Base-by-base conservation (phyloP, 2,113 vertebrate species). In the Sarotherodon lohbergeri region DNA sequence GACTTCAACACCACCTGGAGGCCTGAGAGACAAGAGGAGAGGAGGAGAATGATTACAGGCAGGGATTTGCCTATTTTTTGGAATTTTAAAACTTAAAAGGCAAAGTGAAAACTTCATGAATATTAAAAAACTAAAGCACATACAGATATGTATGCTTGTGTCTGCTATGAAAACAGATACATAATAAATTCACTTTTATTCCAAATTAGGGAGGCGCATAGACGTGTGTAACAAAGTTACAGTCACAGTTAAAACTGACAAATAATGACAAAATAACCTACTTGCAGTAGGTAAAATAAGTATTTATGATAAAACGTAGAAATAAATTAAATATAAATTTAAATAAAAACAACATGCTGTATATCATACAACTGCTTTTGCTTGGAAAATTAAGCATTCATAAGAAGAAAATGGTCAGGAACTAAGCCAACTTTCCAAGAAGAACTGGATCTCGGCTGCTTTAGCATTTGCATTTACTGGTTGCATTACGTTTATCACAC, bases 1-100 rank as follows among this genome's bases (percentile, higher is more conserved):
- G 99, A 99, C 96, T 99, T 99, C 93, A 99, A 94, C 27, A 99
- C 99, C 91, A 99, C 99, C 96, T 99, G 99, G 85, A 99, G 92
- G 85, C 99, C 99, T 99, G 94, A 73, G 24, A 81, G 54, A 76
- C 32, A 83, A 13, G 76, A 2, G 59, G 55, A 59, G 3, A 14
- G 29, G 16, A 32, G 71, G 27, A 19, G 14, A 50, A 50, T 50
- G 41, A 48, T 29, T 76, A 46, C 4, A 46, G 14, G 41, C 14
- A 14, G 41, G 41, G 4, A 29, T 76, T 29, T 46, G 41, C 41
- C 68, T 29, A 19, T 73, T 76, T 48, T 41, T 48, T 32, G 24
- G 6, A 32, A 29, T 17, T 32, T 46, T 32, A 76, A 76, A 48
- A 48, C 4, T 27, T 48, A 7, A 48, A 76, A 76, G 6, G 71